Percentiles rank a stretch among this genome's conserved stretches.
These are phyloP conservation scores for Oncopeltus fasciatus DNA, from an alignment of 1,140 invertebrate genomes.

Conservation along the genomic window DNA sequence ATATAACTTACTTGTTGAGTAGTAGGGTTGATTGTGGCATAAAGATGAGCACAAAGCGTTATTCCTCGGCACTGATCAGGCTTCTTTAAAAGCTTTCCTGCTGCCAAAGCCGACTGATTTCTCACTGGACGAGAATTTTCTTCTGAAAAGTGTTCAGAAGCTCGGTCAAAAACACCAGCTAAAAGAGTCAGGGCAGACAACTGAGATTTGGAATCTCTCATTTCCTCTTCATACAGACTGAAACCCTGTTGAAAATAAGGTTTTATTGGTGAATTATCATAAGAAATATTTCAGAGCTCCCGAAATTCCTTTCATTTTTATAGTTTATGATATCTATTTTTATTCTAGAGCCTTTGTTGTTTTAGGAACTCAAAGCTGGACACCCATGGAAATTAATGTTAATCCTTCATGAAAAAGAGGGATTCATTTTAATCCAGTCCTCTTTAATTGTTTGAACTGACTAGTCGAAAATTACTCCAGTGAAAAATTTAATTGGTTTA, in stretches of 20 bases:
- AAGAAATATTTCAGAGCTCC: no score
- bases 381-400: not conserved
- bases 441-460: no score
- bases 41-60: constrained; percentile 81
- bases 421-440: no score
- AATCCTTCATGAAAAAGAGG: no score
- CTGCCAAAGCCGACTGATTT: constrained; percentile 85
- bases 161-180: constrained; percentile 88
- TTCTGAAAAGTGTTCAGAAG: constrained; percentile 68
- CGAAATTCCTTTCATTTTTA: no score
- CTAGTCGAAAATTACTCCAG: constrained; percentile 11
- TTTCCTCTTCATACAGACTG: constrained; percentile 96
- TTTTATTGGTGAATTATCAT: not conserved
- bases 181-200: constrained; percentile 89
- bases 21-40: constrained; percentile 28
- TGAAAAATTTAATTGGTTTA: no score
- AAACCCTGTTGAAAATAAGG: constrained; percentile 49
- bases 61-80: constrained; percentile 92
- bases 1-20: not conserved
- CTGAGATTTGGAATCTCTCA: constrained; percentile 93
- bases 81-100: constrained; percentile 91
- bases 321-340: no score
- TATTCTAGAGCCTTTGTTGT: no score
- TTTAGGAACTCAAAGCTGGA: no score
- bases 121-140: constrained; percentile 94